These are phyloP conservation scores for Nasonia vitripennis DNA, from an alignment of 1,140 invertebrate species.

Conservation along the genomic window DNA sequence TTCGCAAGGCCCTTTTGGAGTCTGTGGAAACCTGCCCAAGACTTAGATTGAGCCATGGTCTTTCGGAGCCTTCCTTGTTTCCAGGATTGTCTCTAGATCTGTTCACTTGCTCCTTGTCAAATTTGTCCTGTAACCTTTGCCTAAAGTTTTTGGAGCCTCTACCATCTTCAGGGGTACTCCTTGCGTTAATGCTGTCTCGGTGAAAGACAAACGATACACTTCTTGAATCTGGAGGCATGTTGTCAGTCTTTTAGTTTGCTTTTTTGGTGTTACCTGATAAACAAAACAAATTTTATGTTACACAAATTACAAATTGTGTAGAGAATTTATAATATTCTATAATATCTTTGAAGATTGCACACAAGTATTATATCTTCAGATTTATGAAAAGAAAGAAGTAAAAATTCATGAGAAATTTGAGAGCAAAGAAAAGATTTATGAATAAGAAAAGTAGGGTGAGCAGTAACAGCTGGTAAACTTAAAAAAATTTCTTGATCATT, in stretches of 20 bases:
- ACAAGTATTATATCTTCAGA: too few species aligned
- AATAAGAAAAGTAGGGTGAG: too few species aligned
- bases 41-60: constrained; percentile 69
- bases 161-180: constrained; percentile 57
- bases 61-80: constrained; percentile 59
- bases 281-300: constrained; percentile 4
- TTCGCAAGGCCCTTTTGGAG: constrained; percentile 73
- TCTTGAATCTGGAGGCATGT: constrained; percentile 71
- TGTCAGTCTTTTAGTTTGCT: constrained; percentile 13
- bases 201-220: constrained; percentile 73
- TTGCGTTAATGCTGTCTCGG: constrained; percentile 63
- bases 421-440: too few species aligned
- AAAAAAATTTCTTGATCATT: too few species aligned
- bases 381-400: too few species aligned
- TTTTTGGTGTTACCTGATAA: constrained; percentile 1
- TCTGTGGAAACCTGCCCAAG: constrained; percentile 70
- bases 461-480: too few species aligned
- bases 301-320: not conserved
- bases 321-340: too few species aligned
- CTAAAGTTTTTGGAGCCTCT: constrained; percentile 62
- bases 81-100: constrained; percentile 54
- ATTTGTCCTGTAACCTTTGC: constrained; percentile 71
- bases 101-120: constrained; percentile 67
- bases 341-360: too few species aligned
- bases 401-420: too few species aligned